Evolutionary conservation across 2,888 invertebrate genomes (phyloP), one percentile per base, ranked within the genome.

Genomic region (Sarcophaga carnaria): DNA sequence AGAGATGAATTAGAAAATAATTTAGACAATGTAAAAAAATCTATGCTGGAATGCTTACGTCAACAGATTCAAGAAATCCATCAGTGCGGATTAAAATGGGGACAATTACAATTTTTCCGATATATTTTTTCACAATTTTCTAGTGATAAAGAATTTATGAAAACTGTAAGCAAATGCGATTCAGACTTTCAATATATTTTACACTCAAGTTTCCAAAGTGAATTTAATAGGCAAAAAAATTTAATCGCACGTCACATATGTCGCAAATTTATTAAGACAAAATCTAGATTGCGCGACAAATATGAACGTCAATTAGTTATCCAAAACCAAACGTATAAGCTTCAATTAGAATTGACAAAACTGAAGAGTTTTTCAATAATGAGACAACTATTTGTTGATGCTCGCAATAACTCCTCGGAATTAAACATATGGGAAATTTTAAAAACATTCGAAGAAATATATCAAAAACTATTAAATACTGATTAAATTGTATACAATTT

Each of bases 321-420:
- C 67, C 90, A 90, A 67, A 83, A 88, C 4, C 83, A 80, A 22
- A 88, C 89, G 0, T 90, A 91, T 25, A 80, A 89, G 6, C 74
- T 90, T 64, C 88, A 90, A 75, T 77, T 91, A 3, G 89, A 90
- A 14, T 80, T 90, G 2, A 86, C 82, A 11, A 91, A 90, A 62
- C 88, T 90, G 63, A 88, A 90, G 0, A 90, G 90, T 79, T 88
- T 92, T 71, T 88, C 89, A 2, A 74, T 90, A 17, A 45, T 93
- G 66, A 88, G 90, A 10, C 88, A 90, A 74, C 83, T 91, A 5
- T 92, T 92, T n/a, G 47, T 90, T 0, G 87, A 78, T 10, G 90
- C 81, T 25, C 90, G 89, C n/a, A 70, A 81, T 4, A 89, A 89
- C 0, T 77, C 84, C n/a, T 70, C 79, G 1, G 69, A 37, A 4